Base-by-base conservation (phyloP, 2,797 vertebrate genomes). In the Gobio occitaniae region DNA sequence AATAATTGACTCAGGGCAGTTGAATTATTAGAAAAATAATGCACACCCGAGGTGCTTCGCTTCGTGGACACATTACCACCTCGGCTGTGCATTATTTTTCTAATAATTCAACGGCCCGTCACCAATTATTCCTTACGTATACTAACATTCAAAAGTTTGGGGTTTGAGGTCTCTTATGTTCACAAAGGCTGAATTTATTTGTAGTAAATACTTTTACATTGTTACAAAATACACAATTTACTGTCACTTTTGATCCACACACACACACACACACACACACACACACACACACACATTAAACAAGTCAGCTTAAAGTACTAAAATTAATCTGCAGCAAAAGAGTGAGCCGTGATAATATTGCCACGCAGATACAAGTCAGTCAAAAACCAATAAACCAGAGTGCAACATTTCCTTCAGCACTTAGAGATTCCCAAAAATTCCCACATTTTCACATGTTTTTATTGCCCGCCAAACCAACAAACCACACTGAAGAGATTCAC, bases 401-500 rank as follows among this genome's bases (percentile, higher is more conserved):
- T 10, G 19, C 63, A 69, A 56, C 6, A 70, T 41, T 68, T 32
- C 25, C 8, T 41, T 59, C 54, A 48, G 65, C 38, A 47, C 17
- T 69, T 17, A 13, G 12, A n/a, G 17, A 47, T 78, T 69, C 29
- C 63, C 13, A 2, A 25, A 44, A 70, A 84, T 12, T 15, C 36
- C 63, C 16, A 44, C 16, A 41, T 56, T 56, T 84, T 69, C 3
- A 50, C 36, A 56, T 6, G n/a, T 41, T 47, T 65, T 74, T 38
- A 75, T 77, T 78, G 75, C 36, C 25, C n/a, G 52, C 52, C 75
- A 69, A 71, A 78, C 75, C 74, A 44, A 61, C 50, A 84, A 84
- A 70, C 65, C 70, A 83, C 81, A 83, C 10, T 44, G 36, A 16
- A 78, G 41, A 47, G 82, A 78, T 84, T 84, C 52, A 76, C 61